These are phyloP conservation scores for Polyommatus iphigenia DNA, from an alignment of 2,888 invertebrate genomes.

Conservation along the genomic window DNA sequence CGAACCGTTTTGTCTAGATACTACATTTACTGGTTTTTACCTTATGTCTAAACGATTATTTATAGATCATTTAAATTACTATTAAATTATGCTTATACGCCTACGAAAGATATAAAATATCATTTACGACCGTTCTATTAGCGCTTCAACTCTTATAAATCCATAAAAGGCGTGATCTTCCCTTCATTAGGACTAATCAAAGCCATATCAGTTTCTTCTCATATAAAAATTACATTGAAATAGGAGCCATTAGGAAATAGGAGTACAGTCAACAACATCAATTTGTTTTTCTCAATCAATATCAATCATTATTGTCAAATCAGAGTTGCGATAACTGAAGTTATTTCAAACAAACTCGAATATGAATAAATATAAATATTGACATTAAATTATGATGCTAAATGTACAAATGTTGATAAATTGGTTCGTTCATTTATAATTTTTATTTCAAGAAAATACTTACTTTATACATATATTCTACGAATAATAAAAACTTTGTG, in stretches of 20 bases:
- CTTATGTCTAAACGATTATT: background rate
- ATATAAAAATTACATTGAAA: constrained; percentile 19
- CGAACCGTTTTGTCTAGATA: background rate
- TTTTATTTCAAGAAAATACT: too few relatives aligned
- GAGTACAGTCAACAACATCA: background rate
- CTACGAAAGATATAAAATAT: background rate
- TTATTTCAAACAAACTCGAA: background rate
- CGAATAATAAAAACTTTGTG: too few relatives aligned
- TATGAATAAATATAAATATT: background rate
- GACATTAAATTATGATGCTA: background rate
- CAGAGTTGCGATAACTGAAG: background rate
- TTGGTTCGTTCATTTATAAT: too few relatives aligned
- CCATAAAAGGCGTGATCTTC: background rate
- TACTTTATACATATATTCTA: too few relatives aligned
- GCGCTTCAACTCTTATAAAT: background rate
- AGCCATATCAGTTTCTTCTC: constrained; percentile 3
- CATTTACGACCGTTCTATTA: background rate
- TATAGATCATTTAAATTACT: background rate
- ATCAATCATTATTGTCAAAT: background rate
- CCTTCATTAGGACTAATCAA: constrained; percentile 10
- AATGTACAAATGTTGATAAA: background rate
- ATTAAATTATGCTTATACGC: constrained; percentile 1
- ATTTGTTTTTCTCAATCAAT: background rate
- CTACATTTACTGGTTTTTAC: background rate
- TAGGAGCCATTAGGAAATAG: background rate